Conservation (phyloP, 2,888 invertebrate species). For the Falcaria lacertinaria region DNA sequence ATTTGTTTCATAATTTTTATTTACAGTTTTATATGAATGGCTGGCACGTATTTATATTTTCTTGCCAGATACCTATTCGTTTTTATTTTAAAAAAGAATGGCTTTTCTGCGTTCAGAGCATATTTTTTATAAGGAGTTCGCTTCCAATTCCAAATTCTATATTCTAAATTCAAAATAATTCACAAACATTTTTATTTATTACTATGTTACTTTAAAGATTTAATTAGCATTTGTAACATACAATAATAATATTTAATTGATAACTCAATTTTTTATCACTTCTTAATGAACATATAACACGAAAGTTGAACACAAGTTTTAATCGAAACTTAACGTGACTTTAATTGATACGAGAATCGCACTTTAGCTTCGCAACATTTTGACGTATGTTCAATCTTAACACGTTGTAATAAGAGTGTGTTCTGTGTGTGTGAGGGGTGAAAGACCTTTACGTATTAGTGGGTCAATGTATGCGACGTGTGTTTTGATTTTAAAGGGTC, state of each 20-base stretch:
- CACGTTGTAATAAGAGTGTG: conserved; percentile 19
- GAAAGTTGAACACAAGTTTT: conserved; percentile 15
- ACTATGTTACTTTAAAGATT: too few species aligned
- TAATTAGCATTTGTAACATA: too few species aligned
- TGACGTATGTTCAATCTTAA: conserved; percentile 15
- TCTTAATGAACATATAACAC: conserved; percentile 17
- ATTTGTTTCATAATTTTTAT: too few species aligned
- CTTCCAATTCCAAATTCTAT: too few species aligned
- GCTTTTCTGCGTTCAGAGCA: neutral
- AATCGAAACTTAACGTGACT: conserved; percentile 25
- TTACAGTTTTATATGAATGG: too few species aligned
- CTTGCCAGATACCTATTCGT: too few species aligned
- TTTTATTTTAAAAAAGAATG: neutral
- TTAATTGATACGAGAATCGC: conserved; percentile 33
- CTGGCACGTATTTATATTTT: too few species aligned
- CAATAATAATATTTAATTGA: too few species aligned
- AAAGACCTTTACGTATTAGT: conserved; percentile 62
- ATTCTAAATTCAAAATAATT: too few species aligned
- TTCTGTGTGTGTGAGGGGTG: conserved; percentile 33
- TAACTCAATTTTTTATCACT: conserved; percentile 10
- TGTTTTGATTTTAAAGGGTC: conserved; percentile 47
- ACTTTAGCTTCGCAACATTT: conserved; percentile 7
- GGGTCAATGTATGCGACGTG: conserved; percentile 56
- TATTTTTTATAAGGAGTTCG: too few species aligned
- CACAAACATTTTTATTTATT: too few species aligned